These are phyloP conservation scores for Cryptotermes secundus DNA, from an alignment of 1,140 invertebrate genomes.

Conservation along the genomic window DNA sequence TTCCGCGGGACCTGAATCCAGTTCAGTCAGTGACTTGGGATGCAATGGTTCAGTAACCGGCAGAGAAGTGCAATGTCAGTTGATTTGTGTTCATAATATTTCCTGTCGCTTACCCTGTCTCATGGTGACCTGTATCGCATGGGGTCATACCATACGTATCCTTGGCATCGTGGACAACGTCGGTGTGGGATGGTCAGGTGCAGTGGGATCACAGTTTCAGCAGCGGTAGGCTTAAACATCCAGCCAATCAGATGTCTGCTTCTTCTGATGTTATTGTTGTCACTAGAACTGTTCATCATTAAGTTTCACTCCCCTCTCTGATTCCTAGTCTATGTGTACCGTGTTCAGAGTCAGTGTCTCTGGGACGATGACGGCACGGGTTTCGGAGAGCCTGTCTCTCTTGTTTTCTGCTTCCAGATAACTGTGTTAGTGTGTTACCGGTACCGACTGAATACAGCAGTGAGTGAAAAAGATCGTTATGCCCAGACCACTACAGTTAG, in stretches of 20 bases:
- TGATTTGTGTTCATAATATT: not conserved
- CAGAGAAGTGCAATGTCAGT: not conserved
- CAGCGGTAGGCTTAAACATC: not conserved
- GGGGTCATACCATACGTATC: slow-evolving; percentile 28
- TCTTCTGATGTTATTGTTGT: slow-evolving; percentile 10
- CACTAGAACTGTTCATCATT: not conserved
- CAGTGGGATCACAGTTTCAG: not conserved
- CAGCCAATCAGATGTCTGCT: slow-evolving; percentile 8
- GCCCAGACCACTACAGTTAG: not conserved
- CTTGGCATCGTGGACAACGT: slow-evolving; percentile 24
- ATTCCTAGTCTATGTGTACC: not conserved
- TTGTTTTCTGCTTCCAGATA: not conserved
- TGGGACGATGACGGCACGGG: not conserved
- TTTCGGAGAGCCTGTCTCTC: not conserved
- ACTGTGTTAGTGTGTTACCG: slow-evolving; percentile 18
- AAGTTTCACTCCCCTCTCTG: not conserved
- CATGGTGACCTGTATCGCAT: slow-evolving; percentile 29
- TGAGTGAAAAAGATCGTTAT: not conserved
- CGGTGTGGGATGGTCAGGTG: slow-evolving; percentile 21
- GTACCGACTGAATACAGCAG: not conserved
- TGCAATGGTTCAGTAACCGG: slow-evolving; percentile 4
- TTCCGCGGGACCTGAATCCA: slow-evolving; percentile 11
- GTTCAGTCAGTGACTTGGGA: not conserved
- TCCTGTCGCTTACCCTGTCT: not conserved
- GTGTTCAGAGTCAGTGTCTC: not conserved